A percentile compares a stretch with the other conserved stretches of the same genome.
Evolutionary conservation across 2,113 vertebrate species (phyloP).

Genomic region (Hippocampus zosterae): DNA sequence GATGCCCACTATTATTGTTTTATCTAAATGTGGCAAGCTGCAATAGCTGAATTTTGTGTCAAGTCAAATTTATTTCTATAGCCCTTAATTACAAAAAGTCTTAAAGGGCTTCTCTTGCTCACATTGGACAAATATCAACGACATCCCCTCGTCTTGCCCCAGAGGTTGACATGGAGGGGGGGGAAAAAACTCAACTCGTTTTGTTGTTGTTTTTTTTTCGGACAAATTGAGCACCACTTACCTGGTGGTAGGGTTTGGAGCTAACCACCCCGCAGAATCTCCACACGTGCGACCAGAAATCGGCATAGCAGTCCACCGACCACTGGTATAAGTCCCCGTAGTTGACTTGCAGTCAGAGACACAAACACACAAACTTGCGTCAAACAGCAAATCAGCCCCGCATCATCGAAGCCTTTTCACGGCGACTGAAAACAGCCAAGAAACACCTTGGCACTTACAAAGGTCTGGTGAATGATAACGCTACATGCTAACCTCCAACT

Average conservation of each 20-base stretch:
- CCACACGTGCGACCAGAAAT: slow-evolving; percentile 95
- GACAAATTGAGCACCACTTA: slow-evolving; percentile 47
- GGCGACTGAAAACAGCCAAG: no score
- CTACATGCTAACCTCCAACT: background rate
- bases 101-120: no score
- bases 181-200: no score
- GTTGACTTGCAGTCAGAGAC: slow-evolving; percentile 66
- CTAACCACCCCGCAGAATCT: slow-evolving; percentile 81
- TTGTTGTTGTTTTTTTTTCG: no score
- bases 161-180: no score
- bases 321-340: slow-evolving; percentile 90
- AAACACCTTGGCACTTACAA: no score
- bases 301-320: slow-evolving; percentile 83
- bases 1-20: background rate
- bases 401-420: background rate
- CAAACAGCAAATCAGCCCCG: background rate
- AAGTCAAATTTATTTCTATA: no score
- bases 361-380: background rate
- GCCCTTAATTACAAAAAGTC: no score
- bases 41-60: background rate
- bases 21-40: background rate
- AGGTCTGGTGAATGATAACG: no score
- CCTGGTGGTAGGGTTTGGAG: slow-evolving; percentile 85
- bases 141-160: no score
- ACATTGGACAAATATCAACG: no score